Evolutionary conservation across 2,888 invertebrate genomes (phyloP), one percentile per base, ranked within the genome.

Genomic region (Autographa gamma): DNA sequence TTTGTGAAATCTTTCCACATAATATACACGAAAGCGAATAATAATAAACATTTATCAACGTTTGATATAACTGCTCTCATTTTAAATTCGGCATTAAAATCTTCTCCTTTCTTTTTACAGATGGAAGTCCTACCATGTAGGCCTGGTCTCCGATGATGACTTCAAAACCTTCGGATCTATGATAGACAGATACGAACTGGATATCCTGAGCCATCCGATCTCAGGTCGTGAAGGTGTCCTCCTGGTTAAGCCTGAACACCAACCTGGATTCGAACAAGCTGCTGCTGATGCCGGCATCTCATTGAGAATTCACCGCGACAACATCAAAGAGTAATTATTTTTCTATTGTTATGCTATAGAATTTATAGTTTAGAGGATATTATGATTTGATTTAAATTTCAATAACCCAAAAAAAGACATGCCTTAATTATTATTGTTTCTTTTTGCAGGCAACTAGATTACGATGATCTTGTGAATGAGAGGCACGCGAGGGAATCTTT

Each of bases 321-420:
- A 97, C 85, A 92, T 96, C 0, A 93, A 96, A 80, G 77, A 85
- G 96, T 96, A 86, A 48, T 14, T 43, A 14, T 14, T 52, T 8
- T 52, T 59, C 61, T 16, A 38, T 38, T 38, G 0, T 11, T 1
- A 25, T 25, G 25, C 3, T 25, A 25, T 3, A 25, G 25, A 25
- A 25, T 1, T 1, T 25, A 2, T 25, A 25, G 25, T 25, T 25
- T 2, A 25, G 1, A 25, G 3, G 25, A 2, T 2, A 25, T 25
- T 25, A 2, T 25, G 1, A 25, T 25, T 25, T 25, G 25, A 25
- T 25, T 2, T 25, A 3, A 25, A 2, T 25, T 25, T 25, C 25
- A 2, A 25, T 25, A 25, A 2, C 25, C 25, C n/a, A n/a, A n/a
- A n/a, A n/a, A n/a, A n/a, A n/a, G n/a, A n/a, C n/a, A n/a, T n/a